Base-by-base conservation (phyloP, 2,888 invertebrate species). In the Drosophila incognita region DNA sequence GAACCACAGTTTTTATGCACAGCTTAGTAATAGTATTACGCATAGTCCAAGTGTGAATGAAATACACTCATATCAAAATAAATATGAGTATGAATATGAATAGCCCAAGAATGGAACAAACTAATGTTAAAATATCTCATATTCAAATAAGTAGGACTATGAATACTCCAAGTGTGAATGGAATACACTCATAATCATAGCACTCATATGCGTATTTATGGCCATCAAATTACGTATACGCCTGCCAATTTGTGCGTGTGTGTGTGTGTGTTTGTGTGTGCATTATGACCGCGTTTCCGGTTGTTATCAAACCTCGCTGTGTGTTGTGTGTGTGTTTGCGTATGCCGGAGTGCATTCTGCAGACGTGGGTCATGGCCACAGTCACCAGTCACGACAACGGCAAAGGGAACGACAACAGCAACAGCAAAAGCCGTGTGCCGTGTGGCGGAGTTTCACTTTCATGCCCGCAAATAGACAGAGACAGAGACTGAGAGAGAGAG, bases 391-490 rank as follows among this genome's bases (percentile, higher is more conserved):
- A 83, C 79, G 82, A 61, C 65, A 51, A 70, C 70, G 74, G 38
- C 69, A 11, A 74, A 66, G 73, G 66, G 66, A 42, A 79, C 75
- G 70, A 69, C 66, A 53, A 78, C 72, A 65, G 61, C 67, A 57
- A 69, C 72, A 74, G 76, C 86, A 79, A 82, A 63, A 40, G 42
- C 42, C 57, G 56, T 56, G 29, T 72, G 82, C 78, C 75, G 82
- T 82, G 77, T 74, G 71, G 73, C 82, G 70, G 76, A 81, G 62
- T 87, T 88, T 86, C 89, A 87, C 89, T 86, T 86, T 86, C 86
- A 83, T 81, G 80, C 77, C 73, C 54, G 61, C 63, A 60, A 62
- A 73, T 56, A 40, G 38, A 42, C 62, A 71, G 51, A 77, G 36
- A 66, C 59, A 64, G 40, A 75, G 48, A 72, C 69, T 66, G 63